These are phyloP conservation scores for Entomobrya proxima DNA, from an alignment of 2,888 invertebrate species.

Conservation along the genomic window DNA sequence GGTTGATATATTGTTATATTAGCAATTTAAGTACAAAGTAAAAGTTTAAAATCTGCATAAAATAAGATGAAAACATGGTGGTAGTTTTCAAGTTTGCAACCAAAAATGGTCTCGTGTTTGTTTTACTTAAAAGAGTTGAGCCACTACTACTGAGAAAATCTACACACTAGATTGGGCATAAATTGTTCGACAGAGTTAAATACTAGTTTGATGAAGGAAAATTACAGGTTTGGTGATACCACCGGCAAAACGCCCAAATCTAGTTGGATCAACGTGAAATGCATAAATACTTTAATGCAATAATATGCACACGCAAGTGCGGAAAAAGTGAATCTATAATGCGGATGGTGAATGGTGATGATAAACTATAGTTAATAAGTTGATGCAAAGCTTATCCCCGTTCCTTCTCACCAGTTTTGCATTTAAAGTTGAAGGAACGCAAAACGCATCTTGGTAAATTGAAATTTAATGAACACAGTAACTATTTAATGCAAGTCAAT, in stretches of 20 bases:
- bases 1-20: neutral
- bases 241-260: conserved; percentile 25
- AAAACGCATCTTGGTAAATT: too few species aligned
- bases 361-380: neutral
- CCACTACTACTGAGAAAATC: neutral
- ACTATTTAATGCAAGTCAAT: too few species aligned
- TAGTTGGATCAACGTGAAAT: neutral
- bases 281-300: too few species aligned
- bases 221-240: conserved; percentile 32
- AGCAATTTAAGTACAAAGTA: neutral
- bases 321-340: neutral
- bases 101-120: neutral
- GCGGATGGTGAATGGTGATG: neutral
- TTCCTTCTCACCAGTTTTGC: neutral
- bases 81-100: neutral
- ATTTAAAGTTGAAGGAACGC: too few species aligned
- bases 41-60: neutral
- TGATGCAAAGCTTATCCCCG: neutral
- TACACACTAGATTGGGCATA: neutral
- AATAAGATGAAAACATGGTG: neutral
- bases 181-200: conserved; percentile 25
- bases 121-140: too few species aligned
- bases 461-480: too few species aligned
- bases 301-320: neutral
- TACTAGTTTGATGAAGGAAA: conserved; percentile 41